Conservation (phyloP, 2,113 vertebrate species). For the Dasypus novemcinctus region DNA sequence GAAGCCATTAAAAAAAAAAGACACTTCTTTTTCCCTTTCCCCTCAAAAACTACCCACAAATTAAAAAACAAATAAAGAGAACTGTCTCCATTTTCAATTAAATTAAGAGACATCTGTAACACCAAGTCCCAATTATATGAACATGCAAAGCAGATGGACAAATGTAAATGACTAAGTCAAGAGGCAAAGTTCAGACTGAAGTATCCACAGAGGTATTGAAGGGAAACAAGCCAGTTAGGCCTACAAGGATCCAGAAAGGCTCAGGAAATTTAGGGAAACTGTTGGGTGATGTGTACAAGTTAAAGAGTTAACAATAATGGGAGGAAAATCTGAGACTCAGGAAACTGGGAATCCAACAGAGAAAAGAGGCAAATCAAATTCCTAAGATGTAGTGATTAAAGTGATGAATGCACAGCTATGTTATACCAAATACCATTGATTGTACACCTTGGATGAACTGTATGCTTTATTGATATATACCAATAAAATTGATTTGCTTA, state of each 20-base stretch:
- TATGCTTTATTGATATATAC: too few relatives aligned
- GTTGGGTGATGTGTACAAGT: background rate
- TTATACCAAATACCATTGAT: too few relatives aligned
- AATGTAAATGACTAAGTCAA: background rate
- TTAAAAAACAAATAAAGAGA: conserved; percentile 38
- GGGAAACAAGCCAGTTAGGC: background rate
- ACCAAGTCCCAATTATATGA: background rate
- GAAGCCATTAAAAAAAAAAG: background rate
- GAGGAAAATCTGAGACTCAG: background rate
- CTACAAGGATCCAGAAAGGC: background rate
- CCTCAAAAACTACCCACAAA: background rate
- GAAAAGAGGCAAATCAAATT: background rate
- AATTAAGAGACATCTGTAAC: background rate
- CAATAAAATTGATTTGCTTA: too few relatives aligned
- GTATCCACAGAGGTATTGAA: background rate
- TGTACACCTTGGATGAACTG: too few relatives aligned
- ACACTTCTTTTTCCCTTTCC: background rate
- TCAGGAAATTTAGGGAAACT: background rate
- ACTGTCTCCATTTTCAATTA: conserved; percentile 6
- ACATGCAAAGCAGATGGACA: conserved; percentile 18
- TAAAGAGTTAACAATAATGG: background rate
- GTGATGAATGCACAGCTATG: too few relatives aligned
- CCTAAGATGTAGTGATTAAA: background rate
- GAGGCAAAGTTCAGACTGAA: background rate
- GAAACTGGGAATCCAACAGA: background rate